Percentiles rank a stretch among this genome's conserved stretches.
Evolutionary conservation across 2,113 vertebrate species (phyloP).

Genomic region (Hymenochirus boettgeri): DNA sequence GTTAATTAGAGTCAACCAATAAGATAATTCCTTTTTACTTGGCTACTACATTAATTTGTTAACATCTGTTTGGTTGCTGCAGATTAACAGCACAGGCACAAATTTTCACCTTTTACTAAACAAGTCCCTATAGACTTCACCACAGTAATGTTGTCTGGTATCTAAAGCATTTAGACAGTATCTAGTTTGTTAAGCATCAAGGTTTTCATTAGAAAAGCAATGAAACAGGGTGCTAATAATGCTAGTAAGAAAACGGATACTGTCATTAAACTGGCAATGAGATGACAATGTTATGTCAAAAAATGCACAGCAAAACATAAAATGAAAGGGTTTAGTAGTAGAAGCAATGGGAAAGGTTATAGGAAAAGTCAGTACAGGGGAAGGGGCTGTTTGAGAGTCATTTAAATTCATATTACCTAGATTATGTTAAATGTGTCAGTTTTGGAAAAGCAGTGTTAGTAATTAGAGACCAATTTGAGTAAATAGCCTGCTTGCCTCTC

Average conservation of each 20-base stretch:
- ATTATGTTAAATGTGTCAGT: slow-evolving; percentile 47
- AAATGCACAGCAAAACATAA: slow-evolving; percentile 57
- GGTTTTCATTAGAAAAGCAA: slow-evolving; percentile 23
- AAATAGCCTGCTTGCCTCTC: slow-evolving; percentile 52
- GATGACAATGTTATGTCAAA: slow-evolving; percentile 53
- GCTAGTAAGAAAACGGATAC: slow-evolving; percentile 60
- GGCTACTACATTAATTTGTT: no score
- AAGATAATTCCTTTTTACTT: no score
- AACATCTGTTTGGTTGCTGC: no score
- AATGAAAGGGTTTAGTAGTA: slow-evolving; percentile 56
- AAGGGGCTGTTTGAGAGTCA: slow-evolving; percentile 44
- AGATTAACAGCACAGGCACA: no score
- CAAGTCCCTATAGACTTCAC: slow-evolving; percentile 60
- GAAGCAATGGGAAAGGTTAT: slow-evolving; percentile 70
- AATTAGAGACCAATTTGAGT: slow-evolving; percentile 48
- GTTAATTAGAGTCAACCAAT: no score
- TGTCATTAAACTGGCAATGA: slow-evolving; percentile 52
- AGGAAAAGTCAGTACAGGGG: slow-evolving; percentile 36
- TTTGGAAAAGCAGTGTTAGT: slow-evolving; percentile 47
- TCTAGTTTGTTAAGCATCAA: slow-evolving; percentile 54
- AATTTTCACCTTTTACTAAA: no score
- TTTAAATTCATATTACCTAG: slow-evolving; percentile 46
- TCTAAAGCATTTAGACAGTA: slow-evolving; percentile 56
- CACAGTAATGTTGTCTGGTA: slow-evolving; percentile 53
- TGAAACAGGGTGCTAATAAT: neutral